These are phyloP conservation scores for Myxocyprinus asiaticus DNA, from an alignment of 2,113 vertebrate species.

Conservation along the genomic window DNA sequence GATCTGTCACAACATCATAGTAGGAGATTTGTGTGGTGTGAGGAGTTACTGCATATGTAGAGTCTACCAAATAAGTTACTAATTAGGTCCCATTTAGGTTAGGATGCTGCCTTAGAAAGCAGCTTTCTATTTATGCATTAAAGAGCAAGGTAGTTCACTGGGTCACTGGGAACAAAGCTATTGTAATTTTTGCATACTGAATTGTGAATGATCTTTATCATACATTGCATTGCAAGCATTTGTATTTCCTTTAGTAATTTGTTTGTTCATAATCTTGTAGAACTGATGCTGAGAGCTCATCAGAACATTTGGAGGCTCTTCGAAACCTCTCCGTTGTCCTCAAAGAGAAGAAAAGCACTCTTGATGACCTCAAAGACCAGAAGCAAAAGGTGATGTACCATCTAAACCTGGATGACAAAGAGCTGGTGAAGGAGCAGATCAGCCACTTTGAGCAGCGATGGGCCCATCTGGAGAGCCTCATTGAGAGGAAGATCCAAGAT, in stretches of 20 bases:
- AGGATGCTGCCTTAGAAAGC: too few species aligned
- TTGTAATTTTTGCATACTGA: too few species aligned
- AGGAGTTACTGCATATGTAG: too few species aligned
- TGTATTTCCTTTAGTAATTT: not conserved
- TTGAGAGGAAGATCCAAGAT: slow-evolving; percentile 88
- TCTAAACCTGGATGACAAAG: slow-evolving; percentile 89
- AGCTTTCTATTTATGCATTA: too few species aligned
- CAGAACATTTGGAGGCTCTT: slow-evolving; percentile 86
- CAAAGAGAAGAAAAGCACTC: slow-evolving; percentile 81
- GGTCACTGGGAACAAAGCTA: too few species aligned
- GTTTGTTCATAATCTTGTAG: slow-evolving; percentile 65
- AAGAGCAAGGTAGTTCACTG: too few species aligned
- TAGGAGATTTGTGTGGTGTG: too few species aligned
- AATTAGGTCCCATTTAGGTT: too few species aligned
- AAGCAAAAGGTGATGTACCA: slow-evolving; percentile 87
- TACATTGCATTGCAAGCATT: too few species aligned
- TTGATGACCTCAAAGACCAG: slow-evolving; percentile 89
- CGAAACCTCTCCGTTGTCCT: slow-evolving; percentile 82
- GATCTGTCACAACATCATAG: too few species aligned
- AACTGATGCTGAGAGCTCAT: slow-evolving; percentile 92
- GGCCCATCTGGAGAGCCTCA: slow-evolving; percentile 87
- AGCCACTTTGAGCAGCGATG: slow-evolving; percentile 89
- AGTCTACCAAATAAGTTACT: too few species aligned
- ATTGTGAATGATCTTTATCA: too few species aligned
- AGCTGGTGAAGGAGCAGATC: slow-evolving; percentile 91